Evolutionary conservation across 2,888 invertebrate genomes (phyloP), one percentile per base, ranked within the genome.

Genomic region (Euclidia mi): DNA sequence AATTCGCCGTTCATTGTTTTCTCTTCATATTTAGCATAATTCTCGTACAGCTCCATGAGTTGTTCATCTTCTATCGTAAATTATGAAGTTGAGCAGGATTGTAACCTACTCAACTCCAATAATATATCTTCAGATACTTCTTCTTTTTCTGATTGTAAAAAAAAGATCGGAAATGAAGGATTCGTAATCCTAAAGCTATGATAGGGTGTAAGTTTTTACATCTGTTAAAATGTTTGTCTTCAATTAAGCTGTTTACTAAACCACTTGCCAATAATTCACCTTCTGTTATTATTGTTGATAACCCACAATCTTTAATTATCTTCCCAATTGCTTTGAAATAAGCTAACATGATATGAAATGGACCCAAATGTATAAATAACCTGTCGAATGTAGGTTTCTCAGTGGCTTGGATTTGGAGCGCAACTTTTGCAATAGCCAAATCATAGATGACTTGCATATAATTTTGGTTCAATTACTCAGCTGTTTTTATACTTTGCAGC

Each of bases 371-470:
- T 12, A 35, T 35, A 63, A 62, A 81, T 64, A 82, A 51, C 38
- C 77, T 70, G 47, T 81, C 67, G 53, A 68, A 82, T 70, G 41
- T 41, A n/a, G 77, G 77, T 6, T 53, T 55, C 71, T 71, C 59
- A 37, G 49, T 46, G 15, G 55, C 32, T 68, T 82, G 76, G 45
- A 80, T 76, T 40, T 65, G 47, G 38, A 66, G 60, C 64, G 38
- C 41, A 17, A 31, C 56, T 18, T 64, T 53, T 38, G 75, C 75
- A 15, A 78, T 82, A 14, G 76, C 76, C 44, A 82, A 61, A 71
- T 81, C 80, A 58, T 79, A 79, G 44, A 34, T 60, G 64, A 78
- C 65, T 29, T 70, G 67, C 31, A 78, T 79, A 34, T 74, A 52
- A n/a, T n/a, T n/a, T n/a, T n/a, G n/a, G n/a, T n/a, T n/a, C n/a